Conservation (phyloP, 2,888 invertebrate genomes). For the Shargacucullia verbasci region DNA sequence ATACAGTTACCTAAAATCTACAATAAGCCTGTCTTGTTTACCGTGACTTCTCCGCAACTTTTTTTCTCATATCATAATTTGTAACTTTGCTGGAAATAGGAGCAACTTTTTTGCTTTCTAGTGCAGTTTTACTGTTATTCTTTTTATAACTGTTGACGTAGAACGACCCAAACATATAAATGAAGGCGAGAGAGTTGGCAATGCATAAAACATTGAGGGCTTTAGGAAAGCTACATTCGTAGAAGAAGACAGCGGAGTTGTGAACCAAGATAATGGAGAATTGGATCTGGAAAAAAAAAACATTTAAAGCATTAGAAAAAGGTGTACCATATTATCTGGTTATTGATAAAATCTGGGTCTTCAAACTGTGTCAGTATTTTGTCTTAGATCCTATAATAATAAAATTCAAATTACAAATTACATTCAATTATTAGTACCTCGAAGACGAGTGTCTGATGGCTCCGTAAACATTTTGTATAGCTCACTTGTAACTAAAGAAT, state of each 20-base stretch:
- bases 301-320: not conserved
- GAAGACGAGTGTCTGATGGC: no score
- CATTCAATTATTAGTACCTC: no score
- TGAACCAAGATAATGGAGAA: conserved; percentile 46
- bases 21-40: conserved; percentile 1
- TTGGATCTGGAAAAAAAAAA: conserved; percentile 43
- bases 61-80: conserved; percentile 20
- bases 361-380: no score
- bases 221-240: conserved; percentile 44
- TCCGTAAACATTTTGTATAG: no score
- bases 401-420: no score
- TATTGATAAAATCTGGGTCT: no score
- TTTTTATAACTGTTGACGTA: conserved; percentile 45
- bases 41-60: conserved; percentile 42
- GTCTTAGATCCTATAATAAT: no score
- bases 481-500: no score
- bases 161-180: conserved; percentile 56
- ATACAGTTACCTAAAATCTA: no score
- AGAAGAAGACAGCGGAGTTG: conserved; percentile 47
- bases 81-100: conserved; percentile 29
- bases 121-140: conserved; percentile 13
- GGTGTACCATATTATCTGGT: no score
- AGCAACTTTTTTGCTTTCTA: conserved; percentile 20
- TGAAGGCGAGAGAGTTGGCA: conserved; percentile 29
- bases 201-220: not conserved